Base-by-base conservation (phyloP, 2,113 vertebrate species). In the Corythornis madagascariensis region DNA sequence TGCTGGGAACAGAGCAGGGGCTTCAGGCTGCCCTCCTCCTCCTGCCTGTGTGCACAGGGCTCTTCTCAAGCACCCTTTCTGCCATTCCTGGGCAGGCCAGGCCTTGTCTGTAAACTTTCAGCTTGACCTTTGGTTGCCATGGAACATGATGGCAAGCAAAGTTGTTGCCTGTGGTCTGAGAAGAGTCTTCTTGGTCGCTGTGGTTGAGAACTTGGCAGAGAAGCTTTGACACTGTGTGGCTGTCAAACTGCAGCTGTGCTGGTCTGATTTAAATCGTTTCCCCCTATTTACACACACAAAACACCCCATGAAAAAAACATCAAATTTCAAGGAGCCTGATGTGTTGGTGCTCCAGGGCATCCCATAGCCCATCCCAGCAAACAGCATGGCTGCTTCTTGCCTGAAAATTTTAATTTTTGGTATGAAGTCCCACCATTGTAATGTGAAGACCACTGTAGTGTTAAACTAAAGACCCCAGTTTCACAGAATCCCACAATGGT, bases 361-460 rank as follows among this genome's bases (percentile, higher is more conserved):
- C 33, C 52, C 56, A 9, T 29, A 19, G 50, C 42, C 25, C 7
- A 4, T 24, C 17, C n/a, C 1, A 3, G 16, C 6, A n/a, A 38
- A 38, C 33, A 29, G 57, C 6, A 0, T 0, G 3, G 20, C 26
- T 31, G 0, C 38, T 25, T 74, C 19, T 90, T 15, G 2, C 78
- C 40, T 71, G 38, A 25, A 69, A 73, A 57, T 43, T 83, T 48
- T 8, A 12, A 28, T 42, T 64, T 78, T 73, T 22, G 10, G 11
- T 1, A 0, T 21, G 26, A 29, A 42, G 42, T 25, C 38, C 24
- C 5, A 7, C 19, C 5, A 3, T 56, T 2, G 0, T 28, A 50
- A n/a, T 7, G 1, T 1, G 22, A 67, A 69, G 43, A 20, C 9
- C 0, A 0, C 33, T 0, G 0, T n/a, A 60, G 40, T 52, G 22